These are phyloP conservation scores for Conus ventricosus DNA, from an alignment of 1,140 invertebrate genomes.

Conservation along the genomic window DNA sequence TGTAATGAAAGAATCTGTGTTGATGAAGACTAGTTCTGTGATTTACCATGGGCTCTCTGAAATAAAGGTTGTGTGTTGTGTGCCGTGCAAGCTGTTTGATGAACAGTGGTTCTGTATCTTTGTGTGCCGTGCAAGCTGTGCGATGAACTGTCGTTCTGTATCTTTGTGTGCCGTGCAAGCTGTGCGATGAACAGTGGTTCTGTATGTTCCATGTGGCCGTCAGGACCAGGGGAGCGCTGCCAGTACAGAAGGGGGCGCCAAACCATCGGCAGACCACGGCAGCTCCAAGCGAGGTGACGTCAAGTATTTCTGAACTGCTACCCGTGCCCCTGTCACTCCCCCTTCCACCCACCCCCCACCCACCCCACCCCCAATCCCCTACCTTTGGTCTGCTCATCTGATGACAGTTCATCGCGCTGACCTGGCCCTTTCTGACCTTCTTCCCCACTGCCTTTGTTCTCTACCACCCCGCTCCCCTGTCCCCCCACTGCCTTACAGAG, in stretches of 20 bases:
- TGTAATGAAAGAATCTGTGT: no score
- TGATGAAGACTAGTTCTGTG: no score
- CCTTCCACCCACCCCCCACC: neutral
- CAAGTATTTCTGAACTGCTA: constrained; percentile 42
- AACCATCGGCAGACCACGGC: neutral
- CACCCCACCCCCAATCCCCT: neutral
- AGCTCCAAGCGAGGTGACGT: constrained; percentile 37
- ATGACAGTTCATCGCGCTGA: no score
- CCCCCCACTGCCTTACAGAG: neutral
- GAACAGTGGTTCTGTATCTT: neutral
- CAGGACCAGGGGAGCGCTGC: neutral
- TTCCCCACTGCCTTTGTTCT: neutral
- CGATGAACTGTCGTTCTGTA: no score
- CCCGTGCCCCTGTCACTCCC: neutral
- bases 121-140: no score
- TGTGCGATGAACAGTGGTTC: no score
- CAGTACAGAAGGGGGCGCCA: neutral
- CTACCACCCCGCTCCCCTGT: neutral
- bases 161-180: no score
- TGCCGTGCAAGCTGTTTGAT: no score
- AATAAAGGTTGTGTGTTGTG: no score
- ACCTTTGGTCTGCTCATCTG: neutral
- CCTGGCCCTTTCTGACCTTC: neutral
- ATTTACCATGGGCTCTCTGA: no score
- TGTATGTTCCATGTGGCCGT: neutral